phyloP scores from a whole-genome alignment of 2,113 vertebrate species.

The Hystrix cristata region DNA sequence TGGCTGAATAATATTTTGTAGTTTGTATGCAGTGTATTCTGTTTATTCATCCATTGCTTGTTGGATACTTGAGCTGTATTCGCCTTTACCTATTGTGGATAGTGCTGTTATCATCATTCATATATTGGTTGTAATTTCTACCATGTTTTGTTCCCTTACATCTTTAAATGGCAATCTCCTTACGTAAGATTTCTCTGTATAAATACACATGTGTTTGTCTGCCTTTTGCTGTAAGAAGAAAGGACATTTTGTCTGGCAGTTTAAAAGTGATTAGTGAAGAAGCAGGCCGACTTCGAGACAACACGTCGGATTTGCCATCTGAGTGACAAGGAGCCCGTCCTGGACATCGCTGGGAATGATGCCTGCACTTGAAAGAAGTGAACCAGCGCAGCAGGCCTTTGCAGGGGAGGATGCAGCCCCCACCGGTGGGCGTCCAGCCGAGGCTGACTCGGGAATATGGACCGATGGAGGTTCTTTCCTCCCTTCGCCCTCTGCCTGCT shows the following conservation, averaged over 20 bases:
- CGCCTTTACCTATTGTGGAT: neutral
- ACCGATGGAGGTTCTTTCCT: neutral
- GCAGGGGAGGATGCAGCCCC: neutral
- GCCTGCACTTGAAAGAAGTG: neutral
- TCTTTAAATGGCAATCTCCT: neutral
- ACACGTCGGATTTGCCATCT: rapidly evolving
- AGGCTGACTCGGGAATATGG: neutral
- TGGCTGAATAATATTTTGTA: neutral
- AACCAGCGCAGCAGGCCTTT: neutral
- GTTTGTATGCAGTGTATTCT: neutral
- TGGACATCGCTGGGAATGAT: neutral
- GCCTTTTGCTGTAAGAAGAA: constrained; percentile 2
- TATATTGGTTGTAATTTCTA: neutral
- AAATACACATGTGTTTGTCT: neutral
- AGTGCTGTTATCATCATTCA: neutral
- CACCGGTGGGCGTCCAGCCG: neutral
- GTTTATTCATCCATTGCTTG: neutral
- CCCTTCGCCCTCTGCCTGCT: neutral
- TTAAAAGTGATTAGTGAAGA: neutral
- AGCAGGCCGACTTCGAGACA: neutral
- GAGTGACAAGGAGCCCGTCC: neutral
- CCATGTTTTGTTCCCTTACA: neutral
- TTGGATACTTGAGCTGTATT: neutral
- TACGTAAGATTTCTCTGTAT: neutral
- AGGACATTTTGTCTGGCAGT: neutral